These are phyloP conservation scores for Cossypha caffra DNA, from an alignment of 2,797 vertebrate species.

Conservation along the genomic window DNA sequence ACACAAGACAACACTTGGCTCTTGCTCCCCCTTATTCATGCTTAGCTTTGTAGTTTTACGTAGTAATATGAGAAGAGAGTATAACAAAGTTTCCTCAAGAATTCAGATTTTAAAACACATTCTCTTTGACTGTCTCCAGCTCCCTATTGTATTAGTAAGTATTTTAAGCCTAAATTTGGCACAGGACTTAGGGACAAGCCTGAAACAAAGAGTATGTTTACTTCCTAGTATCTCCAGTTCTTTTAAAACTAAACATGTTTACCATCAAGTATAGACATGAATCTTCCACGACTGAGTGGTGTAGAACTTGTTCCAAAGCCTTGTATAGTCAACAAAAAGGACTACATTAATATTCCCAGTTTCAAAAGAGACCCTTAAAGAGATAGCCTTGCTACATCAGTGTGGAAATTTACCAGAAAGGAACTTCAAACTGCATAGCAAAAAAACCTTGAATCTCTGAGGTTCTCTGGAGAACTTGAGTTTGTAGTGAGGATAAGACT, in stretches of 20 bases:
- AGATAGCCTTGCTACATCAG: neutral
- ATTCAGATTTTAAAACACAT: neutral
- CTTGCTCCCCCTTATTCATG: neutral
- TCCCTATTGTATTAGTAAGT: slow-evolving; percentile 2
- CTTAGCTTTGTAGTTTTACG: neutral
- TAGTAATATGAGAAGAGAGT: neutral
- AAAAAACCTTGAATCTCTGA: neutral
- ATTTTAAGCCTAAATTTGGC: neutral
- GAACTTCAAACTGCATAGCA: neutral
- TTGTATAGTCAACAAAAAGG: neutral
- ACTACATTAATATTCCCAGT: neutral
- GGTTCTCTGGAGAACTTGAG: neutral
- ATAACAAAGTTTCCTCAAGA: neutral
- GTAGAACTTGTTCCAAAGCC: neutral
- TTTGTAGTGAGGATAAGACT: neutral
- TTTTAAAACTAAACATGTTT: neutral
- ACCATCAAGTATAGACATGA: neutral
- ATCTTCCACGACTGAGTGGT: neutral
- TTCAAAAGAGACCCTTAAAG: neutral
- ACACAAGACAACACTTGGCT: neutral
- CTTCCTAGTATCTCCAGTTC: neutral
- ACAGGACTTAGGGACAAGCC: neutral
- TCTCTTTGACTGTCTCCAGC: neutral
- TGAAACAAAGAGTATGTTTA: neutral
- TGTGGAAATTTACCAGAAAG: neutral